Base-by-base conservation (phyloP, 1,140 invertebrate genomes). In the Brachystomella parvula region DNA sequence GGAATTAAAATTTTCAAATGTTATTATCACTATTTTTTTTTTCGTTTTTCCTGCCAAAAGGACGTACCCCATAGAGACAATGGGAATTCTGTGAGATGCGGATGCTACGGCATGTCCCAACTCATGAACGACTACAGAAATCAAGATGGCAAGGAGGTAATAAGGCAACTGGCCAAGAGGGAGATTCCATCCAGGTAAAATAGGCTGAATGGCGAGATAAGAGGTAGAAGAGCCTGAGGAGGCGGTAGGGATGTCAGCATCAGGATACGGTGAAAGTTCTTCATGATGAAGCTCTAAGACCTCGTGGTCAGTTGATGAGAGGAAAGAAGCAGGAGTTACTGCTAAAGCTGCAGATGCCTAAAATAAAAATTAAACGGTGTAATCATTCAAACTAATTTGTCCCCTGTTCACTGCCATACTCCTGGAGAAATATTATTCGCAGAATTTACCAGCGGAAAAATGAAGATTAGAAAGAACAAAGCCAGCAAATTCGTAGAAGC, bases 161-260 rank as follows among this genome's bases (percentile, higher is more conserved):
- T 71, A 71, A 2, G 72, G 72, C 21, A 73, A 61, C 26, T 73
- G 67, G 31, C 61, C 62, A 9, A 73, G 47, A n/a, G 72, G 72
- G 15, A 73, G 61, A 57, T 73, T 73, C 69, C 69, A 73, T n/a
- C 72, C 72, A 0, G 72, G 72, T 21, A 73, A 53, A 66, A 73
- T 68, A 26, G 71, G 71, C 39, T 73, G 71, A 47, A 73, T 70
- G 17, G 71, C 69, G 32, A 73, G 58, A 59, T 73, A 73, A 2
- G 67, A 64, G 21, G 71, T 65, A 28, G 64, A 65, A 21, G 60
- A 64, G 1, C 61, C 39, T 24, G 63, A 63, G 21, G 61, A 21
- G 1, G 58, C 49, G 6, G 24, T 15, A 9, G 57, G n/a, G 6
- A 73, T 31, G 28, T 73, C 72, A 2, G 72, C 72, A 32, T 73